phyloP scores from a whole-genome alignment of 2,888 invertebrate genomes.

The Apamea monoglypha region DNA sequence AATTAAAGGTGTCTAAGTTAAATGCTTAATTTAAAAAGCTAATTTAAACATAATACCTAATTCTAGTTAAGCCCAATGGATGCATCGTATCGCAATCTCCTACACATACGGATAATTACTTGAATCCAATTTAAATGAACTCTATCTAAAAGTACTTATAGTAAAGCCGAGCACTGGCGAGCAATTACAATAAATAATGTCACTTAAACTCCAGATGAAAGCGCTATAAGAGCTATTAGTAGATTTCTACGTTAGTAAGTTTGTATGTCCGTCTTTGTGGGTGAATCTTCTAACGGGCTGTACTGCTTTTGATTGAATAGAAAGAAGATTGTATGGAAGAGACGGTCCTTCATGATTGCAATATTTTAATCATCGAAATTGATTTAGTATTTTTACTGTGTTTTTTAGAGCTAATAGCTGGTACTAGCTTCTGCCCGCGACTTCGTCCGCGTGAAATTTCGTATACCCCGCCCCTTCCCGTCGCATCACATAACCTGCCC shows the following conservation, averaged over 20 bases:
- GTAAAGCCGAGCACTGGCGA: conserved; percentile 19
- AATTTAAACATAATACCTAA: conserved; percentile 52
- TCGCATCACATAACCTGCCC: no score
- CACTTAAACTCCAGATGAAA: conserved; percentile 68
- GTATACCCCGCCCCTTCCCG: no score
- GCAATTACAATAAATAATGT: conserved; percentile 75
- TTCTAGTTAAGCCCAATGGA: conserved; percentile 49
- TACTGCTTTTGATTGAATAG: not conserved
- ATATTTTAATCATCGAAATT: not conserved
- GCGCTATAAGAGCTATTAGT: conserved; percentile 56
- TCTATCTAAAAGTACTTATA: conserved; percentile 16
- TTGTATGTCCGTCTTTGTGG: not conserved
- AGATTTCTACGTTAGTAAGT: not conserved
- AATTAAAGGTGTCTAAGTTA: conserved; percentile 43
- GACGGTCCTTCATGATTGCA: no score
- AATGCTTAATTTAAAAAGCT: conserved; percentile 44
- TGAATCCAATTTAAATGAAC: conserved; percentile 54
- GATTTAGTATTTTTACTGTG: not conserved
- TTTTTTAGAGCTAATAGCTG: no score
- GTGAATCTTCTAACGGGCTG: not conserved
- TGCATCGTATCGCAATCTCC: conserved; percentile 51
- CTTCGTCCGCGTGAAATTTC: no score
- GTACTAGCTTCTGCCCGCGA: no score
- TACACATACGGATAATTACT: conserved; percentile 48
- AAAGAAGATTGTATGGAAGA: not conserved